Conservation (phyloP, 1,140 invertebrate species). For the Hyposmocoma kahamanoa region DNA sequence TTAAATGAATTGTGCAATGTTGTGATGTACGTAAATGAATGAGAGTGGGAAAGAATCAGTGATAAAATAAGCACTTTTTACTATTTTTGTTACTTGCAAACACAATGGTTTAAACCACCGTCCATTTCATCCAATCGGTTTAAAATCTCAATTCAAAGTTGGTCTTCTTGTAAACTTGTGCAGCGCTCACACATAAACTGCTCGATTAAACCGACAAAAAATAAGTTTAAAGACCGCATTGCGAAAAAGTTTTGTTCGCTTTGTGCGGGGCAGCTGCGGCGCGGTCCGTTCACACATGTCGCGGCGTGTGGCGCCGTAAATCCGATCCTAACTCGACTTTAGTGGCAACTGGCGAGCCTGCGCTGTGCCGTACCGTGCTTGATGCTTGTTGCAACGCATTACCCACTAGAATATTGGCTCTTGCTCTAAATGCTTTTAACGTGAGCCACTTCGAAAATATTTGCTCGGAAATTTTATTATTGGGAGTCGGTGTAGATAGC, state of each 20-base stretch:
- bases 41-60: too few relatives aligned
- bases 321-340: constrained; percentile 68
- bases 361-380: constrained; percentile 15
- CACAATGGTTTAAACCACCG: too few relatives aligned
- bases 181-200: constrained; percentile 18
- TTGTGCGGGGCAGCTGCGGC: constrained; percentile 19
- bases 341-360: constrained; percentile 38
- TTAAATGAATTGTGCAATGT: too few relatives aligned
- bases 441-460: not conserved
- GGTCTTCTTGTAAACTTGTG: constrained; percentile 10
- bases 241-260: constrained; percentile 58
- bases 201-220: constrained; percentile 21
- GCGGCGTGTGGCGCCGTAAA: constrained; percentile 48
- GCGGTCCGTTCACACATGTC: constrained; percentile 31
- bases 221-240: constrained; percentile 51
- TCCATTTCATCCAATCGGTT: not conserved
- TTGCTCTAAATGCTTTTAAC: constrained; percentile 13
- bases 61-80: too few relatives aligned
- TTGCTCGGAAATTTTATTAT: not conserved
- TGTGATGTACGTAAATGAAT: too few relatives aligned
- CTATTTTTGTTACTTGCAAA: too few relatives aligned
- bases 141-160: constrained; percentile 11
- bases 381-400: constrained; percentile 39
- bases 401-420: constrained; percentile 37
- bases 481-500: too few relatives aligned